These are phyloP conservation scores for Nyctibius grandis DNA, from an alignment of 2,797 vertebrate species.

Conservation along the genomic window DNA sequence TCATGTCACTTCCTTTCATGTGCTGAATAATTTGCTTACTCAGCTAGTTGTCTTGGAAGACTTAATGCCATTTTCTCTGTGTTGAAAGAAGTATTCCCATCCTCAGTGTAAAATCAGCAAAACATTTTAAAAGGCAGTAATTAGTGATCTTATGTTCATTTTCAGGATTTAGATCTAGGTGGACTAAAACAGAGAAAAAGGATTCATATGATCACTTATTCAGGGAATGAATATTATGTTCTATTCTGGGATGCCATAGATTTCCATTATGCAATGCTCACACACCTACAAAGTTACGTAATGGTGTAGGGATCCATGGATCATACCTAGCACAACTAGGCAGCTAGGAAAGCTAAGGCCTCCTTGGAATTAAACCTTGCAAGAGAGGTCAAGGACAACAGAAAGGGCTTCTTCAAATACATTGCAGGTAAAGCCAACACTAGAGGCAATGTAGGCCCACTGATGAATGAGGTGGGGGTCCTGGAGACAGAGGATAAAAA, in stretches of 20 bases:
- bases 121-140: not conserved
- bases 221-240: not conserved
- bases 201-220: not conserved
- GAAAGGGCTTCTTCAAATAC: too few species aligned
- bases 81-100: not conserved
- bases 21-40: conserved; percentile 4
- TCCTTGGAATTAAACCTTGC: too few species aligned
- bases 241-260: not conserved
- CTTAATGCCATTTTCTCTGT: not conserved
- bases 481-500: too few species aligned
- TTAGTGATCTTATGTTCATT: not conserved
- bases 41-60: not conserved
- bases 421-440: too few species aligned
- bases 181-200: not conserved
- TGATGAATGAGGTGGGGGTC: too few species aligned
- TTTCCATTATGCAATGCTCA: not conserved
- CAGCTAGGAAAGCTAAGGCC: too few species aligned
- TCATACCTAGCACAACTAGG: too few species aligned
- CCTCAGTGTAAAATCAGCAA: not conserved
- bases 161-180: not conserved
- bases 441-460: too few species aligned
- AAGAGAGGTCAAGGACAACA: too few species aligned
- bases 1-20: not conserved
- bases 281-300: not conserved
- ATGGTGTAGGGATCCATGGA: too few species aligned